Percentiles rank a stretch among this genome's conserved stretches.
Conservation (phyloP, 2,113 vertebrate species). For the Amazona vittata region DNA sequence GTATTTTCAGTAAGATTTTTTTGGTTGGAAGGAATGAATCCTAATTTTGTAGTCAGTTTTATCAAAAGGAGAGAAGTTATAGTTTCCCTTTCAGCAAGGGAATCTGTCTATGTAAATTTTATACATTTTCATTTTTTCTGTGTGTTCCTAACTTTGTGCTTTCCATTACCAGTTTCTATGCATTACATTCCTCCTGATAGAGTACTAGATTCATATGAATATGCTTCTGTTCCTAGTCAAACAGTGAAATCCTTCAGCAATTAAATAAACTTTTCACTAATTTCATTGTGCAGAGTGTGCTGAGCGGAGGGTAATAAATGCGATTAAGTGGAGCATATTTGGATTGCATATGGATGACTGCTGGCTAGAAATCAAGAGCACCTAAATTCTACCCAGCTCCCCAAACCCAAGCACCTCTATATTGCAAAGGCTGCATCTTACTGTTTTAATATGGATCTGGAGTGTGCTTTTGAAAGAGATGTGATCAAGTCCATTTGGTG, state of each 20-base stretch:
- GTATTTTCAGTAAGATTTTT: not conserved
- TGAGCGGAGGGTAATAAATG: not conserved
- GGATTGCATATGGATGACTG: fast-evolving
- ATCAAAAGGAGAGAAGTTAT: not conserved
- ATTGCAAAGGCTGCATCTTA: not conserved
- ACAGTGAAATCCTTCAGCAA: not conserved
- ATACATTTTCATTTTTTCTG: not conserved
- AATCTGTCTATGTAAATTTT: not conserved
- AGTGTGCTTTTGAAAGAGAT: not conserved
- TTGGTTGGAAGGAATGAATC: not conserved
- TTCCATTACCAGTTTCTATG: not conserved
- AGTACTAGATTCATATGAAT: not conserved
- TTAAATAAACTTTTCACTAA: not conserved
- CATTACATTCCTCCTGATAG: not conserved
- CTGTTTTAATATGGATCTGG: not conserved
- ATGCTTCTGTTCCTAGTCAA: not conserved
- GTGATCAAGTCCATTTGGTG: not conserved
- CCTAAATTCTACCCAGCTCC: not conserved
- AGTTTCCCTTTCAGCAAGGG: not conserved
- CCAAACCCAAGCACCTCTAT: not conserved
- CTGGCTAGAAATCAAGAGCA: not conserved
- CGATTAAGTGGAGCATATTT: not conserved
- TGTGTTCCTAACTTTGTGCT: not conserved
- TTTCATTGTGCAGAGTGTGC: not conserved
- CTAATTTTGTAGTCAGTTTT: not conserved